Percentiles rank a stretch among this genome's conserved stretches.
Conservation (phyloP, 2,797 vertebrate species). For the Centroberyx gerrardi region DNA sequence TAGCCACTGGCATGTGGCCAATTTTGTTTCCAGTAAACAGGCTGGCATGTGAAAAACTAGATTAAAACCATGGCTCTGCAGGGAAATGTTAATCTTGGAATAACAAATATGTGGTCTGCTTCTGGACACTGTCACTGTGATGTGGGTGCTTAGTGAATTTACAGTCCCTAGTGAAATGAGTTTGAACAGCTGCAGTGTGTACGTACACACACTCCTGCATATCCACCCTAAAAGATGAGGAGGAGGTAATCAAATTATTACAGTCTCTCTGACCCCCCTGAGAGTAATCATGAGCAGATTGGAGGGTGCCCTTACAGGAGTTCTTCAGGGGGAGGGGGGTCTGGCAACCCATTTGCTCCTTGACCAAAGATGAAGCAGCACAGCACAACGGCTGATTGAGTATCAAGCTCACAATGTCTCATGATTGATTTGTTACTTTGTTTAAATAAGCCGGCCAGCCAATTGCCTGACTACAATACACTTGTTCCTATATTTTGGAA, state of each 20-base stretch:
- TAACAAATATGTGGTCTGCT: conserved; percentile 39
- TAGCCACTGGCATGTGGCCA: conserved; percentile 24
- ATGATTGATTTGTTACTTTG: conserved; percentile 4
- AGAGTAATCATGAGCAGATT: conserved; percentile 41
- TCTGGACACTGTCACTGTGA: conserved; percentile 25
- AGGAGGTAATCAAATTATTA: conserved; percentile 60
- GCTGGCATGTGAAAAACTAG: conserved; percentile 33
- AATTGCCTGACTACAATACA: no score
- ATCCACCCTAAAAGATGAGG: conserved; percentile 33
- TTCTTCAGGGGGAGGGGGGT: conserved; percentile 31
- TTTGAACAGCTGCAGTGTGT: conserved; percentile 36
- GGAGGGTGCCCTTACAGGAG: conserved; percentile 44
- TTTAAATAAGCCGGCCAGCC: no score
- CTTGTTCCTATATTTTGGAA: conserved; percentile 5
- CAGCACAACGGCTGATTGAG: conserved; percentile 11
- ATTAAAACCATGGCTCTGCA: conserved; percentile 34
- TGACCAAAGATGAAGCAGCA: conserved; percentile 35
- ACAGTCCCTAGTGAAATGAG: conserved; percentile 20
- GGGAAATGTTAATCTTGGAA: conserved; percentile 38
- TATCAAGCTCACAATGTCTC: conserved; percentile 17
- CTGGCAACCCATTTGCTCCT: conserved; percentile 18
- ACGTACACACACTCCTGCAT: conserved; percentile 35
- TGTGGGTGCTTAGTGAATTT: conserved; percentile 2
- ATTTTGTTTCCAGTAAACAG: conserved; percentile 30
- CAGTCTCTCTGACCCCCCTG: conserved; percentile 32